Base-by-base conservation (phyloP, 2,113 vertebrate genomes). In the Chlamydotis undulata region DNA sequence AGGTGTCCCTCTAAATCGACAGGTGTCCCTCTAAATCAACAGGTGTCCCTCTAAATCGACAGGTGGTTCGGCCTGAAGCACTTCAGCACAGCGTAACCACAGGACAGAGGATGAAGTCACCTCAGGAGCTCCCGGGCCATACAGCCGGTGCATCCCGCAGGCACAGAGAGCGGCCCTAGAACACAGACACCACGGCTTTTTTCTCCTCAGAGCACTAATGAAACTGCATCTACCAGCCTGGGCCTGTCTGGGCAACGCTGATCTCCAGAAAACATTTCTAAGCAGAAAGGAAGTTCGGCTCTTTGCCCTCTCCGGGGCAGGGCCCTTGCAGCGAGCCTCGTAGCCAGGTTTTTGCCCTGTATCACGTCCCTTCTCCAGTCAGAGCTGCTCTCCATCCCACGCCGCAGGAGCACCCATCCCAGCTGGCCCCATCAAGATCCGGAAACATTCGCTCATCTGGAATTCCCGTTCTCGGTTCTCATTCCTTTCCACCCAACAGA, bases 121-220 rank as follows among this genome's bases (percentile, higher is more conserved):
- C 71, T 45, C 52, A 8, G 78, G 37, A 82, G 24, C 67, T 43
- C 23, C 82, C 5, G 35, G 7, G 29, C 22, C 2, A 0, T 17
- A 9, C 19, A n/a, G 43, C 19, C 45, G 35, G 39, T 2, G 19
- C 8, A 3, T 26, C n/a, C 74, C 41, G 56, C 52, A 67, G 59
- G 39, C 0, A 1, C 5, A 15, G 37, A 60, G 53, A 53, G 19
- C 26, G 3, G 10, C 56, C 33, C 14, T 7, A 16, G 37, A 57
- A 73, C 59, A 25, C 5, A 1, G 22, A 26, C 37, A 81, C 18
- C 47, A 16, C 0, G 0, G 39, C 14, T 4, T 4, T 53, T 26
- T 25, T 16, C 55, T 70, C 52, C 21, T 47, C 56, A 50, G 52
- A 53, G 63, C 67, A 41, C 55, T 47, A n/a, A 60, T 43, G 50